Conservation (phyloP, 1,140 invertebrate genomes). For the Cydia amplana region DNA sequence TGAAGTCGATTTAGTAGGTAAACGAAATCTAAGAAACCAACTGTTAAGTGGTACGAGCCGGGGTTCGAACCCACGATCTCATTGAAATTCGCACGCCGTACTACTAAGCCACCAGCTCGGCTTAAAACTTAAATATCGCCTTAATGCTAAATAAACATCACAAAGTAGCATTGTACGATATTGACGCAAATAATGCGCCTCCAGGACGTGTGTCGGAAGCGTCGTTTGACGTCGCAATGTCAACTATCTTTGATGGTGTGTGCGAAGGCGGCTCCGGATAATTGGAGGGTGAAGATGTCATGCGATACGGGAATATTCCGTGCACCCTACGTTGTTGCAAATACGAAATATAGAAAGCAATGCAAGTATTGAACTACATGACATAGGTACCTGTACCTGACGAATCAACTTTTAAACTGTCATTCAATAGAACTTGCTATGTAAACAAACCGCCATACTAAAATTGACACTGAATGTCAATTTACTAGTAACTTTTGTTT, state of each 20-base stretch:
- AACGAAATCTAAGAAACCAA: too few species aligned
- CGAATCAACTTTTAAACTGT: too few species aligned
- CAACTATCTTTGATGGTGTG: conserved; percentile 16
- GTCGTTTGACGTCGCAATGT: conserved; percentile 20
- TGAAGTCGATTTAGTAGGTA: too few species aligned
- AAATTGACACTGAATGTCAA: too few species aligned
- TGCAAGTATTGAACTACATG: neutral
- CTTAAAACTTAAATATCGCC: neutral
- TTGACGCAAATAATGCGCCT: conserved; percentile 5
- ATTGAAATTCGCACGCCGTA: neutral
- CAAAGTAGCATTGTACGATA: neutral
- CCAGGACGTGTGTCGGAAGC: neutral
- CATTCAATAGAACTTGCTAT: too few species aligned
- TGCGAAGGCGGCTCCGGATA: neutral
- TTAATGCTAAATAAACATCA: neutral
- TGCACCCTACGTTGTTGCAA: neutral
- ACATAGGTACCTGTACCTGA: too few species aligned
- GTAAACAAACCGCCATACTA: too few species aligned
- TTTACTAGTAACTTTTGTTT: too few species aligned
- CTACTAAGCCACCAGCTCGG: neutral
- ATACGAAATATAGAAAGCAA: neutral
- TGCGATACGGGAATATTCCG: conserved; percentile 6
- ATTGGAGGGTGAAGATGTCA: conserved; percentile 1
- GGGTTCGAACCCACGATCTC: too few species aligned
- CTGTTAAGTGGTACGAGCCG: too few species aligned